Evolutionary conservation across 2,113 vertebrate species (phyloP).

Genomic region (Mohoua ochrocephala): DNA sequence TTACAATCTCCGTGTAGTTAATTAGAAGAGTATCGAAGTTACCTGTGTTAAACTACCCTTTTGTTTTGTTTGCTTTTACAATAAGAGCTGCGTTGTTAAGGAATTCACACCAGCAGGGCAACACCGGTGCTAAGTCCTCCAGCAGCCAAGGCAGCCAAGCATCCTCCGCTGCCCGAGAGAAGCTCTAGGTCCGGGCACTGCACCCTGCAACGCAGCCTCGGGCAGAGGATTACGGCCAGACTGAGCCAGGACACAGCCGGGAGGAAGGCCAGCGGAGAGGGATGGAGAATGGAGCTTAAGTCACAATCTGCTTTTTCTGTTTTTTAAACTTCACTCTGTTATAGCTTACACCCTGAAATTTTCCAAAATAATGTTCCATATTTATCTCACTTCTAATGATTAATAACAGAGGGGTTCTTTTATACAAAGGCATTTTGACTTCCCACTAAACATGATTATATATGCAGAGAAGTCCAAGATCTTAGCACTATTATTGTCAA

Average conservation of each 20-base stretch:
- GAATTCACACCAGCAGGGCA: neutral
- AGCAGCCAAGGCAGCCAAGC: rapidly evolving
- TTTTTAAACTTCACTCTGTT: neutral
- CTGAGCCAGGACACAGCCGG: neutral
- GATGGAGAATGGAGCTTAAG: neutral
- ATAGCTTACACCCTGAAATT: neutral
- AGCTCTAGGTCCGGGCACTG: neutral
- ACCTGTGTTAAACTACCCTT: neutral
- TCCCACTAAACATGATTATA: neutral
- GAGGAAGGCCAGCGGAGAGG: rapidly evolving
- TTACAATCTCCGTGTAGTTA: neutral
- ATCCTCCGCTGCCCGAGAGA: neutral
- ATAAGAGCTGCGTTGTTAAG: neutral
- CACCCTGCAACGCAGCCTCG: neutral
- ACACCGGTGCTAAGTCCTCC: neutral
- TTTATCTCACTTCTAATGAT: neutral
- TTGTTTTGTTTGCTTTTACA: neutral
- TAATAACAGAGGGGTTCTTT: neutral
- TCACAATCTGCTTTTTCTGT: neutral
- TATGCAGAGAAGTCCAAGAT: neutral
- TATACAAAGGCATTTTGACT: neutral
- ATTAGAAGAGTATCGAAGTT: neutral
- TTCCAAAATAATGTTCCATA: neutral
- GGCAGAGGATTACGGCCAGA: neutral
- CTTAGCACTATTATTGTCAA: neutral